Evolutionary conservation across 2,797 vertebrate species (phyloP), one percentile per base, ranked within the genome.

Genomic region (Tarsius wallacei): DNA sequence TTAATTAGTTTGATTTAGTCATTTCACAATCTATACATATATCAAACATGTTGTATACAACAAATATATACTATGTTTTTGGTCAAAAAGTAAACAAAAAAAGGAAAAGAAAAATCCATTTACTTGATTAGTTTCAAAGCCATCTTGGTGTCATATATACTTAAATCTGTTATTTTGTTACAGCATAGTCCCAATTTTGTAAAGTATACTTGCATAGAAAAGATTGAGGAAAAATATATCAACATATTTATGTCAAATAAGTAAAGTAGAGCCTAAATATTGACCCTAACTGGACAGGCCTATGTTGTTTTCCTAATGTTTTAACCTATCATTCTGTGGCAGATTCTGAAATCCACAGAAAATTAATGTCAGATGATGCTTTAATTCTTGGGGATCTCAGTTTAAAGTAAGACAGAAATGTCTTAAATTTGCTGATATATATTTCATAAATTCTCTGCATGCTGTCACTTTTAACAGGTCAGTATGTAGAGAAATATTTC

Each of bases 291-390:
- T 83, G 28, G 4, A 28, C 42, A 78, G 36, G 13, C 2, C 10
- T 95, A 17, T 78, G n/a, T 61, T 55, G 5, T 94, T 97, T 91
- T 68, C 49, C 31, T 63, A 49, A 88, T 61, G 17, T 93, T 87
- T 95, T 91, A 89, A 42, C 24, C 49, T 77, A 36, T 90, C 21
- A 82, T 96, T 97, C 78, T 81, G 28, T 76, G 33, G 26, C 31
- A 81, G 15, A 89, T 87, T 94, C 49, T 91, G 53, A 87, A 95
- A 93, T n/a, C 31, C 77, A 28, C 31, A 73, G 42, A 87, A 90
- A 91, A 92, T 90, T 95, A 87, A 9, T 57, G 86, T 92, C 81
- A 94, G 73, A 55, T 89, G 80, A 63, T 70, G 70, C 31, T 57
- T 93, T 6, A 86, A 17, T 91, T 12, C 47, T 91, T 68, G 53